Base-by-base conservation (phyloP, 1,140 invertebrate species). In the Berghia stephanieae region DNA sequence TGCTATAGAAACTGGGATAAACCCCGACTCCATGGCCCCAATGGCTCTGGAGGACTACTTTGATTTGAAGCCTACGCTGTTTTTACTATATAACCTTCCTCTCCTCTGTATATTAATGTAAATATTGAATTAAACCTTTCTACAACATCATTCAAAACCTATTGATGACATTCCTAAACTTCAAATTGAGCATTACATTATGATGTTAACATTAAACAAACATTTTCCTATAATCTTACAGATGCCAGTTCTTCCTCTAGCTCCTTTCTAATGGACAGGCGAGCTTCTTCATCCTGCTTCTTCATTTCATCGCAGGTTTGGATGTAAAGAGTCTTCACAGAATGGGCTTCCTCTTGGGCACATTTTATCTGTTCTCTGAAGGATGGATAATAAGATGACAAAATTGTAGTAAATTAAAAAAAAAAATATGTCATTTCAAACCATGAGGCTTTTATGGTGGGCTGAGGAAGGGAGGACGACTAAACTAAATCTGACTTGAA, bases 241-340 rank as follows among this genome's bases (percentile, higher is more conserved):
- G 44, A 13, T 31, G 27, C 46, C 13, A 85, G 31, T 77, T 81
- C 75, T 8, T 80, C 46, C 43, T 82, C 70, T 44, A 80, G 67
- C 44, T 85, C 67, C 27, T 72, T 75, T 34, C 78, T 57, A 43
- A 71, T 79, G 44, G 79, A 68, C 24, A 8, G 31, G 10, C 67
- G 72, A 24, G 86, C 27, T 27, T 80, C 68, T n/a, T 77, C 78
- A 24, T 84, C 82, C 34, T 85, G 63, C 27, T 78, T 57, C 3
- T 82, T 80, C 55, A 83, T 84, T 70, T 87, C 82, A 38, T 80
- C 72, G 83, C 86, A 86, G 0, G 85, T 77, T 36, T 81, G 79
- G 1, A 87, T 81, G 79, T 89, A 89, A 68, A 86, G 52, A 16
- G 87, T 82, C 78, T 88, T 89, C 71, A 87, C 85, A 6, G 78